phyloP scores from a whole-genome alignment of 1,140 invertebrate genomes.

The Stenopsyche tienmushanensis region DNA sequence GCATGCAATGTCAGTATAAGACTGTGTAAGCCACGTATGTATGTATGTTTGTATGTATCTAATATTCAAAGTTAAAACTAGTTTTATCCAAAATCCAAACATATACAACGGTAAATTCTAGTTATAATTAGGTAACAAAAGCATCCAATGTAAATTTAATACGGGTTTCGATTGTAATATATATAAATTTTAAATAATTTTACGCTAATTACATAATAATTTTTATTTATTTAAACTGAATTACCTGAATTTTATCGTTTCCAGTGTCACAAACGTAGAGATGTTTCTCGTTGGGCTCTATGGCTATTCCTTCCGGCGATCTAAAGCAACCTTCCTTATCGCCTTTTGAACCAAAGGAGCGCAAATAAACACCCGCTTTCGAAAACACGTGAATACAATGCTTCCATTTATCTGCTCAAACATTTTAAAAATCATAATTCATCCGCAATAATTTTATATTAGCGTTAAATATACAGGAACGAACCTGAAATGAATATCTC shows the following conservation, averaged over 20 bases:
- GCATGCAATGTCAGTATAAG: no score
- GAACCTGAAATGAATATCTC: conserved; percentile 65
- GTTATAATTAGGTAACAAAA: no score
- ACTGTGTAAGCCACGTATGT: not conserved
- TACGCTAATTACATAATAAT: not conserved
- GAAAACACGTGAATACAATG: conserved; percentile 76
- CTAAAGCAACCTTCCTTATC: conserved; percentile 60
- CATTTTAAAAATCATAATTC: not conserved
- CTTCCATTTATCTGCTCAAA: conserved; percentile 65
- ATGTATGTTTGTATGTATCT: not conserved
- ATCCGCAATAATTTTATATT: not conserved
- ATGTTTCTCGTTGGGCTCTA: conserved; percentile 58
- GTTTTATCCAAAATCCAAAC: no score
- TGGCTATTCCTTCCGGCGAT: conserved; percentile 72
- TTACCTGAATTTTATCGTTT: conserved; percentile 65
- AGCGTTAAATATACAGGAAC: not conserved
- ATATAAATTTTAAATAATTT: no score
- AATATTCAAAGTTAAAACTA: no score
- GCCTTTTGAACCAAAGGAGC: conserved; percentile 65
- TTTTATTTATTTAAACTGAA: not conserved
- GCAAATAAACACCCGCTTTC: conserved; percentile 60
- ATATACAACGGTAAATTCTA: no score
- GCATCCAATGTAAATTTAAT: no score
- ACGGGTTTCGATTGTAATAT: no score
- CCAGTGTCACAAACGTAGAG: conserved; percentile 78